Base-by-base conservation (phyloP, 2,797 vertebrate genomes). In the Oophaga sylvatica region DNA sequence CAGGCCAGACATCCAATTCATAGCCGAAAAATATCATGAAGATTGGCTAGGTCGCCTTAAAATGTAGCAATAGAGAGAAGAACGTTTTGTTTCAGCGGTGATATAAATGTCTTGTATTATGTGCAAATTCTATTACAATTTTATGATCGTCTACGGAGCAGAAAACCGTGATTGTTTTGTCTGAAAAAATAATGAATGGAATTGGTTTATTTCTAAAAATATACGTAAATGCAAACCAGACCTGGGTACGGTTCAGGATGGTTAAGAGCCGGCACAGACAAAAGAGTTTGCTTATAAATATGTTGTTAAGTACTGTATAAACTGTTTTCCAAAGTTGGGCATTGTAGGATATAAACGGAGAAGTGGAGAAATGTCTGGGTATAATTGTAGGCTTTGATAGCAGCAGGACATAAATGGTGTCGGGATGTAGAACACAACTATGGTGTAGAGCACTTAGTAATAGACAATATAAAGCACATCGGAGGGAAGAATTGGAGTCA, bases 31-130 rank as follows among this genome's bases (percentile, higher is more conserved):
- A n/a, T 63, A 26, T 2, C 15, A 22, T 5, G 26, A 1, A 65
- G 11, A 16, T 65, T 81, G 35, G 9, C 8, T 48, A 20, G 4
- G 45, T 26, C 22, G 26, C 16, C 17, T 35, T 41, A 41, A 81
- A 29, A 45, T 45, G 41, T 17, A 70, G 31, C 20, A 31, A 2
- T 41, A 29, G 68, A 41, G 53, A 57, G 48, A 53, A 56, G 45
- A 26, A 53, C 67, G 0, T 26, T 29, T 26, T 19, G 17, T 35
- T 19, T 70, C 6, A 31, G 15, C 16, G 16, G 68, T 11, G 16
- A 45, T 73, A 73, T 73, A 17, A 45, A 73, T 73, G 70, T 19
- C 35, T 73, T 73, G 70, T 45, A 73, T 73, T 73, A 45, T 73
- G 70, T 73, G 31, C 31, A 71, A 71, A 71, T 68, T 71, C 41